phyloP scores from a whole-genome alignment of 2,113 vertebrate genomes.

The Corvus cornix region DNA sequence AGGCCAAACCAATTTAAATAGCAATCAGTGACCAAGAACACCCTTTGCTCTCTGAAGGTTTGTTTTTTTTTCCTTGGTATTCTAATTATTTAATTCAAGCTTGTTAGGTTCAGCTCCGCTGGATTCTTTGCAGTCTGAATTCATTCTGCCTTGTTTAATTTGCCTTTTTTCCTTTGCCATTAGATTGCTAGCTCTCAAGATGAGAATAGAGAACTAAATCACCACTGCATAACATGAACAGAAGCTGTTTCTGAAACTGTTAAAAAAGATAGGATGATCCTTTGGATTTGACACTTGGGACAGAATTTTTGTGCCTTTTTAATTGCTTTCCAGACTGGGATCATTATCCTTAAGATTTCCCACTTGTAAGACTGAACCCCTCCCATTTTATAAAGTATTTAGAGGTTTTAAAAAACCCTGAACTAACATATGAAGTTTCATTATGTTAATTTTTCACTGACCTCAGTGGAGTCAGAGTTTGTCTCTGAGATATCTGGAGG shows the following conservation, averaged over 20 bases:
- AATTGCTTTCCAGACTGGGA: not conserved
- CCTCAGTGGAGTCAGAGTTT: not conserved
- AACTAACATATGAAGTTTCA: not conserved
- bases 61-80: not conserved
- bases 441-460: not conserved
- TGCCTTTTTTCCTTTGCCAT: conserved; percentile 5
- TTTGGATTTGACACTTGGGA: not conserved
- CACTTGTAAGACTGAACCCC: not conserved
- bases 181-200: not conserved
- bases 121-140: conserved; percentile 21
- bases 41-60: conserved; percentile 47
- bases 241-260: not conserved
- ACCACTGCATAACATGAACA: not conserved
- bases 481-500: not conserved
- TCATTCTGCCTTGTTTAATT: conserved; percentile 46
- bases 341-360: not conserved
- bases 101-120: conserved; percentile 33
- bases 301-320: not conserved
- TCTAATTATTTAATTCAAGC: conserved; percentile 59
- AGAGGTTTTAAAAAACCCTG: not conserved
- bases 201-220: not conserved
- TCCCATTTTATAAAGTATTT: not conserved
- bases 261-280: not conserved
- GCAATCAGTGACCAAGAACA: conserved; percentile 65
- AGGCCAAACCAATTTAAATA: conserved; percentile 63